Evolutionary conservation across 2,888 invertebrate species (phyloP).

Genomic region (Cheilosia grossa): DNA sequence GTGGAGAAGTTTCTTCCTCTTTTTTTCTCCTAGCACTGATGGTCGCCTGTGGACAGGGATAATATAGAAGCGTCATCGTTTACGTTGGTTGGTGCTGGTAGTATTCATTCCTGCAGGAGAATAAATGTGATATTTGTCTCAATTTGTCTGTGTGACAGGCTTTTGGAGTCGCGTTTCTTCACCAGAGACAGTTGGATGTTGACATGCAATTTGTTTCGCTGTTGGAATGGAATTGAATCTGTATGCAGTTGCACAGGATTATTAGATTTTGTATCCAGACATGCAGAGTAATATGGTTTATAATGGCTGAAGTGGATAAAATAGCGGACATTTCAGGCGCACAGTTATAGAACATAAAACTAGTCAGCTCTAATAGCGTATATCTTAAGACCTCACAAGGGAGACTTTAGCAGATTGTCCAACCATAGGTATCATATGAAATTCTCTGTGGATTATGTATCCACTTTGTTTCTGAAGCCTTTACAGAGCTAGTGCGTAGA

Average conservation of each 20-base stretch:
- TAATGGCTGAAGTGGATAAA: neutral
- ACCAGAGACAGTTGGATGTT: constrained; percentile 61
- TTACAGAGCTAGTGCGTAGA: too few species aligned
- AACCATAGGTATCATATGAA: too few species aligned
- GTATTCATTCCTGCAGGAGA: constrained; percentile 31
- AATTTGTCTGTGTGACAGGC: constrained; percentile 70
- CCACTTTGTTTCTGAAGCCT: too few species aligned
- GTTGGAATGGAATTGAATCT: constrained; percentile 8
- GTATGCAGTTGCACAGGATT: neutral
- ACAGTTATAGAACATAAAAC: too few species aligned
- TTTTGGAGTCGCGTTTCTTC: constrained; percentile 47
- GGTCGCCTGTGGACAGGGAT: constrained; percentile 33
- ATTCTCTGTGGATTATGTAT: too few species aligned
- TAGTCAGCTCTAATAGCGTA: too few species aligned
- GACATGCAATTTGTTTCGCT: constrained; percentile 60
- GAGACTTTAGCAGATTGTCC: too few species aligned
- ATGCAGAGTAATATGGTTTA: constrained; percentile 6
- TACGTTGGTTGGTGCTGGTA: neutral
- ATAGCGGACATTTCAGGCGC: too few species aligned
- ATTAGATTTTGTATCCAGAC: neutral
- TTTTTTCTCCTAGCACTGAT: neutral
- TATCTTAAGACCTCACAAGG: too few species aligned
- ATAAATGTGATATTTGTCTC: constrained; percentile 69
- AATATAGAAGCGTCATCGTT: constrained; percentile 33
- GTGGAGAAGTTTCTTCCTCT: neutral